Conservation (phyloP, 2,113 vertebrate species). For the Sylvilagus bachmani region DNA sequence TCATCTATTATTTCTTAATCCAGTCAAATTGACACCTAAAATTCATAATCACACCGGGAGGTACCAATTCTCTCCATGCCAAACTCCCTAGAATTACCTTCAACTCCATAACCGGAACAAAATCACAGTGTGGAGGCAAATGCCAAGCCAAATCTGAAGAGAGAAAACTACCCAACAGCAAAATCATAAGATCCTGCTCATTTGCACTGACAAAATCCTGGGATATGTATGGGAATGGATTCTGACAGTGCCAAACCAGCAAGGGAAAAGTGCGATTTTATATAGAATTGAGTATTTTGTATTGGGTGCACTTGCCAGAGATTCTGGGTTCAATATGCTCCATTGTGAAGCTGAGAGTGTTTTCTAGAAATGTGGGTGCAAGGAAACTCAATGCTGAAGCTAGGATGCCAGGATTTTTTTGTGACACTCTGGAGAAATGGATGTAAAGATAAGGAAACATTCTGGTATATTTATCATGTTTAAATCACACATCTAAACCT, state of each 20-base stretch:
- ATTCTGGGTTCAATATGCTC: conserved; percentile 57
- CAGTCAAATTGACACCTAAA: neutral
- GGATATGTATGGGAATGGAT: conserved; percentile 46
- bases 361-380: conserved; percentile 14
- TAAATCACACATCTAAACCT: neutral
- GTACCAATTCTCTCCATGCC: neutral
- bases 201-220: conserved; percentile 38
- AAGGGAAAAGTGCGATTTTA: conserved; percentile 60
- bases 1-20: neutral
- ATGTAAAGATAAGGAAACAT: conserved; percentile 41
- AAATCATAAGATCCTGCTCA: conserved; percentile 27
- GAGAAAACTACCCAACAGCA: conserved; percentile 33
- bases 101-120: neutral
- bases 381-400: neutral
- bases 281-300: conserved; percentile 52
- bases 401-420: conserved; percentile 8
- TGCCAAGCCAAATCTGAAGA: neutral
- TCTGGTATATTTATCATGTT: neutral
- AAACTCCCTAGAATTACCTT: neutral
- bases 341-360: conserved; percentile 28
- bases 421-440: neutral
- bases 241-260: neutral
- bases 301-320: conserved; percentile 51
- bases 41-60: neutral
- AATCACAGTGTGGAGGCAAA: neutral